phyloP scores from a whole-genome alignment of 2,888 invertebrate species.

The Ariolimax columbianus region DNA sequence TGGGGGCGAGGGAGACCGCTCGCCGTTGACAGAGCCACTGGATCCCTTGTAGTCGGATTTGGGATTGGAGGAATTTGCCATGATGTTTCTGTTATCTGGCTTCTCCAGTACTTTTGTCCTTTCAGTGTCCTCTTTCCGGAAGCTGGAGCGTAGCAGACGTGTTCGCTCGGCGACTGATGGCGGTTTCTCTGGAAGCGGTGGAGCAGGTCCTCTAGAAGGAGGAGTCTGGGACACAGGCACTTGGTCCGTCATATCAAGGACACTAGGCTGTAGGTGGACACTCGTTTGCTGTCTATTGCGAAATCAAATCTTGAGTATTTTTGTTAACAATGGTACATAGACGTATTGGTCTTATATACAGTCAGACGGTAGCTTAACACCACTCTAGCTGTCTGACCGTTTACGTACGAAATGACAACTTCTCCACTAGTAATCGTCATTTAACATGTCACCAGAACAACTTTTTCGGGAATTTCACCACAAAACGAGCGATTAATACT shows the following conservation, averaged over 20 bases:
- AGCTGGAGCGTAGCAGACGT: conserved; percentile 68
- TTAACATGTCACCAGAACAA: too few species aligned
- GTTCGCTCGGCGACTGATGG: conserved; percentile 73
- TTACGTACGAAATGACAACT: too few species aligned
- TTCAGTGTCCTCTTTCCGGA: conserved; percentile 68
- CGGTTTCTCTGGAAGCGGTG: conserved; percentile 72
- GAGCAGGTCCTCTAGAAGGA: conserved; percentile 63
- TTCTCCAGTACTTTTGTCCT: conserved; percentile 62
- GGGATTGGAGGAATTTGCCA: conserved; percentile 57
- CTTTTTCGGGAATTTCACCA: too few species aligned
- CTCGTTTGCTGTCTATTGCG: background rate
- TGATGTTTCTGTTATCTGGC: conserved; percentile 56
- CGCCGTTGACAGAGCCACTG: conserved; percentile 52
- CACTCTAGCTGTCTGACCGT: too few species aligned
- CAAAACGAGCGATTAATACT: too few species aligned
- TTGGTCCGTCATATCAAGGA: conserved; percentile 48
- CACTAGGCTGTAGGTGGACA: background rate
- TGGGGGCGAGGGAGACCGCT: conserved; percentile 53
- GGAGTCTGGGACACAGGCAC: conserved; percentile 17
- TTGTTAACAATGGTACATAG: too few species aligned
- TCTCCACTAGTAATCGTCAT: too few species aligned
- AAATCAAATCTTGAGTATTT: too few species aligned
- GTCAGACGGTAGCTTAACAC: too few species aligned
- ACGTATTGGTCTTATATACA: background rate
- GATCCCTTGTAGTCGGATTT: conserved; percentile 57